Conservation (phyloP, 1,140 invertebrate genomes). For the Kradibia gibbosae region DNA sequence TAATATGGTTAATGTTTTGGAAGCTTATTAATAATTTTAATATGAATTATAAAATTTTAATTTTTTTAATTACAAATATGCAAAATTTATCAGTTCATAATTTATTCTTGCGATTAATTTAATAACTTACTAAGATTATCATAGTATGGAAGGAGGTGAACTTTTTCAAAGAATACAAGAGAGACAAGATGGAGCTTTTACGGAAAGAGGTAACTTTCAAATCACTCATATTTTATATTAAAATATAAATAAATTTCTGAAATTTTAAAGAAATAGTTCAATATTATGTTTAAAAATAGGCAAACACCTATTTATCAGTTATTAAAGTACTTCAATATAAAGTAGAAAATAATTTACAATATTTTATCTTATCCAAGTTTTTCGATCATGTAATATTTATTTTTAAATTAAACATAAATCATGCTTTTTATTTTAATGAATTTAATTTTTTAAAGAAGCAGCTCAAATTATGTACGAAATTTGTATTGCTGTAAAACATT, state of each 20-base stretch:
- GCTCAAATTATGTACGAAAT: conserved; percentile 97
- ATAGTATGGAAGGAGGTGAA: conserved; percentile 96
- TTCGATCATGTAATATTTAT: too few relatives aligned
- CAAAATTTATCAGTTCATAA: too few relatives aligned
- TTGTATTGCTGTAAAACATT: conserved; percentile 93
- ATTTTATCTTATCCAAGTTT: too few relatives aligned
- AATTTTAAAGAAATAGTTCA: background rate
- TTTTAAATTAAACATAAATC: too few relatives aligned
- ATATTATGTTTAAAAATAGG: too few relatives aligned
- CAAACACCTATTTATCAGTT: too few relatives aligned
- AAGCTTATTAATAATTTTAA: too few relatives aligned
- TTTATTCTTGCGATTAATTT: background rate
- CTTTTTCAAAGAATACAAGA: conserved; percentile 97
- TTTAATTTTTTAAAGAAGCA: conserved; percentile 78
- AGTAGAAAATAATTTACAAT: too few relatives aligned
- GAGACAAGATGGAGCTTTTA: conserved; percentile 92
- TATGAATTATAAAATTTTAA: too few relatives aligned
- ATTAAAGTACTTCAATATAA: too few relatives aligned
- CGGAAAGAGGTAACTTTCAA: conserved; percentile 84
- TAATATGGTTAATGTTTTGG: too few relatives aligned
- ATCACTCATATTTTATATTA: background rate
- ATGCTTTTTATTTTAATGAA: background rate
- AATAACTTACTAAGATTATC: conserved; percentile 53
- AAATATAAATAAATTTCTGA: background rate
- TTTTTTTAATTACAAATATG: too few relatives aligned